A percentile compares a stretch with the other conserved stretches of the same genome.
Conservation (phyloP, 1,140 invertebrate genomes). For the Phortica variegata region DNA sequence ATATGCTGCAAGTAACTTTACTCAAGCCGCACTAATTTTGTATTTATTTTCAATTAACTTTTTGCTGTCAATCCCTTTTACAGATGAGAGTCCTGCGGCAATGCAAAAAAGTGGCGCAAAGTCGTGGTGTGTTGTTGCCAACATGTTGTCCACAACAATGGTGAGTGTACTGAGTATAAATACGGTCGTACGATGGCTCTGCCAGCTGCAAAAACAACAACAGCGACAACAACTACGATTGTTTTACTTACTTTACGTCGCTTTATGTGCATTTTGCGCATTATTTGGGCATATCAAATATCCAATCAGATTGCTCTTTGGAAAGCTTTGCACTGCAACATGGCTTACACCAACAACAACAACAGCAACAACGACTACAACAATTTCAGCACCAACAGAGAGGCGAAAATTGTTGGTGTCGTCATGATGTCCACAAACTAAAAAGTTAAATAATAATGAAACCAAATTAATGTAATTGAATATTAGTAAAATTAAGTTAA, state of each 20-base stretch:
- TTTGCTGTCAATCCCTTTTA: slow-evolving; percentile 26
- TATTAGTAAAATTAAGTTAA: slow-evolving; percentile 20
- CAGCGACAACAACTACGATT: not conserved
- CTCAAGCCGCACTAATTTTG: not conserved
- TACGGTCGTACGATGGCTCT: slow-evolving; percentile 36
- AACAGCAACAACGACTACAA: slow-evolving; percentile 4
- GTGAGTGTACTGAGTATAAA: not conserved
- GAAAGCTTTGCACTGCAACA: not conserved
- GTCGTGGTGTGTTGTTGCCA: slow-evolving; percentile 29
- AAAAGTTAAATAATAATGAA: slow-evolving; percentile 1
- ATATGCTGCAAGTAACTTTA: slow-evolving; percentile 4
- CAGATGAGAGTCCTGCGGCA: slow-evolving; percentile 80
- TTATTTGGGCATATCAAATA: slow-evolving; percentile 47
- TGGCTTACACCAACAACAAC: slow-evolving; percentile 3
- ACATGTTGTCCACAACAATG: not conserved
- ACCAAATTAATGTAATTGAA: slow-evolving; percentile 3
- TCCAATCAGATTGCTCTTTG: not conserved
- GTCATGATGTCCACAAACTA: slow-evolving; percentile 28
- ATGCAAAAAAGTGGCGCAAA: slow-evolving; percentile 71
- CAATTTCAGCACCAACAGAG: not conserved
- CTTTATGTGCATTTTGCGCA: no score
- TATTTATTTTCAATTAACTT: slow-evolving; percentile 1
- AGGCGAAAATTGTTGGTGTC: no score
- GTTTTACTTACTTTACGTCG: slow-evolving; percentile 6
- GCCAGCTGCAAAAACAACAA: slow-evolving; percentile 25